Evolutionary conservation across 2,797 vertebrate species (phyloP), one percentile per base, ranked within the genome.

Genomic region (Chrosomus eos): DNA sequence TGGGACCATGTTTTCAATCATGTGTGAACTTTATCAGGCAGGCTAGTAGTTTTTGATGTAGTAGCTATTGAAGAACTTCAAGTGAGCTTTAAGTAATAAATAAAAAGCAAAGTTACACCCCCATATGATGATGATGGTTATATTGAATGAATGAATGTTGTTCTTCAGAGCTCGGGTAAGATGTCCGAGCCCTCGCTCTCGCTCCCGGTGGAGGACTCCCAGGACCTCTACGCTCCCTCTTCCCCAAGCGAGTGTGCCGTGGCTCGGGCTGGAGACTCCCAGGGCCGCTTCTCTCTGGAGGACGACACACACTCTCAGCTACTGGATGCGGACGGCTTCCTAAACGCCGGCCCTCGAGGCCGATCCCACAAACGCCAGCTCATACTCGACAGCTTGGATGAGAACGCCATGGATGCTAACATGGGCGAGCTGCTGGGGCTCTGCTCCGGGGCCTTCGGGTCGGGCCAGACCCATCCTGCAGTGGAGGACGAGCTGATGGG

Each of bases 391-490:
- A 98, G 94, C 85, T 94, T 99, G 95, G 98, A 99, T 60, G 98
- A 99, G 90, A 99, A 99, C 5, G 98, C 98, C 1, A 99, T 99
- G 98, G 98, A 99, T 19, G 97, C 97, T 76, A 97, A 99, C 89
- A 99, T 99, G 97, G 97, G 96, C 4, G 98, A 99, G 87, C 91
- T 99, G 23, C 64, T 99, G 81, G 97, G 97, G 62, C 80, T 99
- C 88, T 99, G 98, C 78, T 98, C 98, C 0, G 98, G 97, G 76
- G 93, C 80, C 70, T 97, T 94, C 23, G 89, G 85, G 3, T 18
- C 84, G 11, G 38, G 83, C 38, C 83, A 23, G 40, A 85, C 26
- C 51, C 71, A 83, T 89, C 91, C 93, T 45, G 72, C 73, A 14
- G 91, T 93, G 82, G 95, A 97, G 91, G 96, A 97, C 0, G 97